These are phyloP conservation scores for Pollenia griseotomentosa DNA, from an alignment of 2,888 invertebrate genomes.

Conservation along the genomic window DNA sequence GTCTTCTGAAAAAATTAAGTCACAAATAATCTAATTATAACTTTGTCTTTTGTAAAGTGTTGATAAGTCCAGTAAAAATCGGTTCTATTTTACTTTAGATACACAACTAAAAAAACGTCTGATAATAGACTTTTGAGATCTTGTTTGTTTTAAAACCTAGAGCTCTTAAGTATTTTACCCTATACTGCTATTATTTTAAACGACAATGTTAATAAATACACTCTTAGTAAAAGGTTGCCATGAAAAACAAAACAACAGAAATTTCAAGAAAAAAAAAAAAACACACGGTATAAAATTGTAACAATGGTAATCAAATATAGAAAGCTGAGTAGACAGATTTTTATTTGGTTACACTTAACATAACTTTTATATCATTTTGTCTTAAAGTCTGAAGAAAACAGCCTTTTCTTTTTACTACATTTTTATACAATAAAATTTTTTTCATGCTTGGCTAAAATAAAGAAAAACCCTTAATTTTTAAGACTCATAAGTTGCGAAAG, in stretches of 20 bases:
- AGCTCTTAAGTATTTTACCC: too few relatives aligned
- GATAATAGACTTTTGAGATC: too few relatives aligned
- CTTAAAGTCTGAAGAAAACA: neutral
- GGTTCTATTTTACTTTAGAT: too few relatives aligned
- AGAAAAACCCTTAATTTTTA: constrained; percentile 3
- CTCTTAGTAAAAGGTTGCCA: constrained; percentile 22
- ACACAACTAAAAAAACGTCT: too few relatives aligned
- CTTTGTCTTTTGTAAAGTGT: too few relatives aligned
- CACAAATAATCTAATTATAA: too few relatives aligned
- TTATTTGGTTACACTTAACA: constrained; percentile 56
- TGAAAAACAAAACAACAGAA: constrained; percentile 35
- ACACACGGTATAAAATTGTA: constrained; percentile 17
- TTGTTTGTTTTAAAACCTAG: too few relatives aligned
- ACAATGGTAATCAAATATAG: constrained; percentile 52
- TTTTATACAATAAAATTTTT: constrained; percentile 11
- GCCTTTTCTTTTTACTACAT: neutral
- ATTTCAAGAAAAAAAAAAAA: constrained; percentile 1
- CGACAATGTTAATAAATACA: constrained; percentile 10
- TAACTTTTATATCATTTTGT: constrained; percentile 44
- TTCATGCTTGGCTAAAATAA: constrained; percentile 3
- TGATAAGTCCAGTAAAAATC: too few relatives aligned
- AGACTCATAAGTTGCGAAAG: neutral
- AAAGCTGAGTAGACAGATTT: constrained; percentile 66
- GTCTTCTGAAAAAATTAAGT: too few relatives aligned
- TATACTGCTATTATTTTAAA: neutral